A percentile compares a stretch with the other conserved stretches of the same genome.
phyloP scores from a whole-genome alignment of 2,113 vertebrate species.

The Pomatostomus ruficeps region DNA sequence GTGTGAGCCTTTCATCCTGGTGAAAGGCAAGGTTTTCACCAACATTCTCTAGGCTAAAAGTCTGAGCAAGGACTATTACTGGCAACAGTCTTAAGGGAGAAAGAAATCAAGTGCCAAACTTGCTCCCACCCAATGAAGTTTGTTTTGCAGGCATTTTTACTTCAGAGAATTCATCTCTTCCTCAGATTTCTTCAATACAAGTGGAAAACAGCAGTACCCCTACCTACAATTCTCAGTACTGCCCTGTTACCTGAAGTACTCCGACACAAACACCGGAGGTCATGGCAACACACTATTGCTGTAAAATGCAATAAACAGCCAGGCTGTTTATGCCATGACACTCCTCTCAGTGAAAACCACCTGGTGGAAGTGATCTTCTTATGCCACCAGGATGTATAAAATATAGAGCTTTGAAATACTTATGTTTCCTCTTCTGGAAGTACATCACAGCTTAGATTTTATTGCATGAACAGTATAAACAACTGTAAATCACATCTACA shows the following conservation, averaged over 20 bases:
- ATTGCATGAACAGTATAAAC: background rate
- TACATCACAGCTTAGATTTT: background rate
- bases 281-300: background rate
- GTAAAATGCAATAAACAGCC: background rate
- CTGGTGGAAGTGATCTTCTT: background rate
- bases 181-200: background rate
- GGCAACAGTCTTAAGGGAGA: background rate
- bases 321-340: background rate
- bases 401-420: background rate
- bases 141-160: background rate
- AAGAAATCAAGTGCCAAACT: background rate
- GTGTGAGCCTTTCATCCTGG: background rate
- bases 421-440: background rate
- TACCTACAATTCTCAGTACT: background rate
- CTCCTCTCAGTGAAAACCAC: background rate
- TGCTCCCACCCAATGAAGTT: background rate
- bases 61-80: background rate
- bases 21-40: background rate
- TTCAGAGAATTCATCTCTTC: background rate
- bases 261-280: fast-evolving
- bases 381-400: background rate
- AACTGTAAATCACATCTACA: background rate
- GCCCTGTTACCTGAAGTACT: background rate
- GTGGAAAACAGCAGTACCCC: background rate
- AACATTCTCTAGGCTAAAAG: background rate